A percentile compares a stretch with the other conserved stretches of the same genome.
These are phyloP conservation scores for Cheilosia vulpina DNA, from an alignment of 2,888 invertebrate genomes.

Conservation along the genomic window DNA sequence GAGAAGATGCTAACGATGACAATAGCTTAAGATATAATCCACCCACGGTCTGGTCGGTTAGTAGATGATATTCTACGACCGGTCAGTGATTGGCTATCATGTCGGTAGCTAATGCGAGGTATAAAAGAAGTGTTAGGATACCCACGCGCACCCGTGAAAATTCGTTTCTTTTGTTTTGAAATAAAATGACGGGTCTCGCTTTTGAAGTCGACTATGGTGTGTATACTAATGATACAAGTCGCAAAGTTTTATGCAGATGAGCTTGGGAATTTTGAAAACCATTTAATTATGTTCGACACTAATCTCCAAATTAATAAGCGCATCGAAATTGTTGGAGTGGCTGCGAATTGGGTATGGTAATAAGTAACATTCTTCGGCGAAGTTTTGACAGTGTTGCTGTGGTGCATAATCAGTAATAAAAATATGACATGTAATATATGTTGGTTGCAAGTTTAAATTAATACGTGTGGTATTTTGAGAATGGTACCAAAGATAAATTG, in stretches of 20 bases:
- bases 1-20: slow-evolving; percentile 45
- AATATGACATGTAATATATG: too few relatives aligned
- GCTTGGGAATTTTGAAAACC: background rate
- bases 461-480: too few relatives aligned
- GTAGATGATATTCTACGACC: background rate
- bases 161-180: slow-evolving; percentile 27
- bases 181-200: slow-evolving; percentile 27
- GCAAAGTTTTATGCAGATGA: background rate
- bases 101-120: slow-evolving; percentile 56
- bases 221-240: slow-evolving; percentile 5
- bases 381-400: too few relatives aligned
- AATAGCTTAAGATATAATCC: slow-evolving; percentile 28
- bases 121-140: slow-evolving; percentile 43
- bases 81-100: slow-evolving; percentile 21
- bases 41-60: slow-evolving; percentile 25
- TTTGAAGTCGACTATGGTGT: slow-evolving; percentile 7
- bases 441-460: too few relatives aligned
- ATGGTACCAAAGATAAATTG: too few relatives aligned
- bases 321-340: too few relatives aligned
- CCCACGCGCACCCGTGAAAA: slow-evolving; percentile 33
- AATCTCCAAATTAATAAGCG: too few relatives aligned
- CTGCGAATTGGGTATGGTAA: too few relatives aligned
- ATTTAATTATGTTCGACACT: too few relatives aligned
- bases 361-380: too few relatives aligned
- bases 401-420: too few relatives aligned